phyloP scores from a whole-genome alignment of 2,888 invertebrate species.

The Andrena fulva region DNA sequence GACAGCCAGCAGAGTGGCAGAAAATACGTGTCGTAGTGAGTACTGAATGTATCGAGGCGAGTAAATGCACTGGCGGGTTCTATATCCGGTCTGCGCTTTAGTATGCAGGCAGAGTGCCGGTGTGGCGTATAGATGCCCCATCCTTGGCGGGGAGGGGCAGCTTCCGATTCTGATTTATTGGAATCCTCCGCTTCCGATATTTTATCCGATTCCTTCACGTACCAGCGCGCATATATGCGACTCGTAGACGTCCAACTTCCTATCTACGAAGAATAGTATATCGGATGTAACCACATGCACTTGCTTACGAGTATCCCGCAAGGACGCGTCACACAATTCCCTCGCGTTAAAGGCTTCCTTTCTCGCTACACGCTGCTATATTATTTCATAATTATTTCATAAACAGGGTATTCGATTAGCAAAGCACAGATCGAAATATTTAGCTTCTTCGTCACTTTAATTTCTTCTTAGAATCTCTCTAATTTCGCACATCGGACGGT shows the following conservation, averaged over 20 bases:
- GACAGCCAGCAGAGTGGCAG: slow-evolving; percentile 57
- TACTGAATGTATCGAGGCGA: slow-evolving; percentile 73
- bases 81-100: slow-evolving; percentile 83
- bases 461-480: too few species aligned
- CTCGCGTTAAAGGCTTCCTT: neutral
- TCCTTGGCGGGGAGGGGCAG: slow-evolving; percentile 73
- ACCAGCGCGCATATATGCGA: slow-evolving; percentile 57
- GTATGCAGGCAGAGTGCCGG: slow-evolving; percentile 82
- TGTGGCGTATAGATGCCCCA: slow-evolving; percentile 77
- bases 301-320: slow-evolving; percentile 31
- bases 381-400: too few species aligned
- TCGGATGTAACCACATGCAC: slow-evolving; percentile 43
- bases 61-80: slow-evolving; percentile 79
- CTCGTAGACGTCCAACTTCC: slow-evolving; percentile 56
- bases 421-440: too few species aligned
- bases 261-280: slow-evolving; percentile 45
- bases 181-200: slow-evolving; percentile 82
- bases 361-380: neutral
- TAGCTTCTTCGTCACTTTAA: too few species aligned
- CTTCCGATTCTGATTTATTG: slow-evolving; percentile 84
- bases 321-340: slow-evolving; percentile 42
- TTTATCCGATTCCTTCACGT: slow-evolving; percentile 77
- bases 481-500: too few species aligned
- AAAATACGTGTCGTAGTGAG: slow-evolving; percentile 67
- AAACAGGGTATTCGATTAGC: too few species aligned